Base-by-base conservation (phyloP, 2,797 vertebrate genomes). In the Momotus momota region DNA sequence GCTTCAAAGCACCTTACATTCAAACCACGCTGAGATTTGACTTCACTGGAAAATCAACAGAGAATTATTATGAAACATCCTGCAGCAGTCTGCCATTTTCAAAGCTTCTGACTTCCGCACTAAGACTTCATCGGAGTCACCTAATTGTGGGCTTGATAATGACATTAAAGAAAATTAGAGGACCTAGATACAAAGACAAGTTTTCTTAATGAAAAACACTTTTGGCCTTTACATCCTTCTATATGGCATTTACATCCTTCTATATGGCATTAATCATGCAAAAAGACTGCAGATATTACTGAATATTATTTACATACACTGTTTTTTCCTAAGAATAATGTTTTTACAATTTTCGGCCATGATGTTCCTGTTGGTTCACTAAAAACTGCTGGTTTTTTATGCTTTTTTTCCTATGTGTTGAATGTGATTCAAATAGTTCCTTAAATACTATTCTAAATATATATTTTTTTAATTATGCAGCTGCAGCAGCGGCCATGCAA, bases 1-100 rank as follows among this genome's bases (percentile, higher is more conserved):
- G 40, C 81, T 81, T 79, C 83, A 90, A 92, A 93, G 66, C n/a
- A 84, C 38, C 46, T 54, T 43, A 38, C 15, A n/a, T 41, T 41
- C 6, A 8, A 88, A 25, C n/a, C 49, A 65, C 9, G 43, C 41
- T 78, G 72, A 78, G 38, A 75, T 58, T 31, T 65, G 62, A 72
- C 49, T 83, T 84, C 41, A 58, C 43, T 31, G 26, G 27, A 65
- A 86, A 86, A 79, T 48, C 74, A 73, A 4, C 1, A 7, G 15
- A 74, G n/a, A 95, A 33, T 54, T 22, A 38, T 4, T 52, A 61
- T 2, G 23, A 86, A 86, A 72, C 20, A 91, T 51, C 35, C 84
- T 62, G 62, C 54, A 90, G 41, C n/a, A 91, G 45, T 19, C 54
- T 84, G 52, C 26, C 40, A 62, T 27, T 52, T 52, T 51, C 75